Percentiles rank a stretch among this genome's conserved stretches.
Evolutionary conservation across 2,113 vertebrate genomes (phyloP).

Genomic region (rat (Rattus norvegicus)): DNA sequence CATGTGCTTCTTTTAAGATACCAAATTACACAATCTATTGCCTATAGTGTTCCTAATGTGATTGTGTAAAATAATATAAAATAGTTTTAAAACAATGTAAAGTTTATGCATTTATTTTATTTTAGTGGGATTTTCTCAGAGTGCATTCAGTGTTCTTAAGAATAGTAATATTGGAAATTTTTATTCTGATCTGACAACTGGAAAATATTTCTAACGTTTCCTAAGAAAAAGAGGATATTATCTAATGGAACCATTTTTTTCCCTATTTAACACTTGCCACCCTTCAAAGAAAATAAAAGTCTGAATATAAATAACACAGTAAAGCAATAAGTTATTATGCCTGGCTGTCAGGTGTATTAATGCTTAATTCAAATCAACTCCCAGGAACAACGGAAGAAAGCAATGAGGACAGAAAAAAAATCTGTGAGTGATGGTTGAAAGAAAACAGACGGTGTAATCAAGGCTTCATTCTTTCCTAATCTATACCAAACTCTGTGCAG

Average conservation of each 20-base stretch:
- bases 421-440: slow-evolving; percentile 30
- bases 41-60: not conserved
- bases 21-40: not conserved
- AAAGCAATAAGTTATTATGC: slow-evolving; percentile 35
- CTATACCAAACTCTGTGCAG: not conserved
- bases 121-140: not conserved
- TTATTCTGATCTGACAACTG: not conserved
- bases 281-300: not conserved
- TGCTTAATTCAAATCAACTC: slow-evolving; percentile 47
- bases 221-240: not conserved
- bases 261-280: not conserved
- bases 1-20: not conserved
- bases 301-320: slow-evolving; percentile 36
- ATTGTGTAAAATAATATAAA: not conserved
- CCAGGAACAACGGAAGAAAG: not conserved
- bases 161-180: slow-evolving; percentile 20
- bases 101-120: not conserved
- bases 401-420: slow-evolving; percentile 23
- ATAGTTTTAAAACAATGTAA: not conserved
- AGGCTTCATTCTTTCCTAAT: slow-evolving; percentile 50
- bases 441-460: slow-evolving; percentile 47
- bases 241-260: not conserved
- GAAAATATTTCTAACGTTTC: not conserved
- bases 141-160: not conserved
- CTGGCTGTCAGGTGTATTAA: slow-evolving; percentile 53